A percentile compares a stretch with the other conserved stretches of the same genome.
Evolutionary conservation across 23 tunicate genomes (phyloP).

Genomic region (Ciona savignyi): DNA sequence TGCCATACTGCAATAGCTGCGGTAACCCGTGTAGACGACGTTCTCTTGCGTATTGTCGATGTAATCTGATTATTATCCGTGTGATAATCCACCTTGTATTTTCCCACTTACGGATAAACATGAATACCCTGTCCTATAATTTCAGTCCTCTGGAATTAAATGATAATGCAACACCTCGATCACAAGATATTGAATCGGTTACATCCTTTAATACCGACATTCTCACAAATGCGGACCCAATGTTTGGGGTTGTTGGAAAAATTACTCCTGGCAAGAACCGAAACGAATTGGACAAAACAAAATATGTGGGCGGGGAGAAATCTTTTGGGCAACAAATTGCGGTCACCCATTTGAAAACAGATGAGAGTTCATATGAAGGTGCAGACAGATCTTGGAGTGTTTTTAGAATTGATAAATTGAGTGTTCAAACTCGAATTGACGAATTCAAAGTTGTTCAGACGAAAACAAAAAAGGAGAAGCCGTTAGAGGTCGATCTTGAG

Average conservation of each 20-base stretch:
- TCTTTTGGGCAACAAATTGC: neutral
- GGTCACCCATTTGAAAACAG: neutral
- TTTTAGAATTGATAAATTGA: neutral
- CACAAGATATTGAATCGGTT: neutral
- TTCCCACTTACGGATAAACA: too few species aligned
- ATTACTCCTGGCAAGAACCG: neutral
- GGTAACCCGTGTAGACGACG: too few species aligned
- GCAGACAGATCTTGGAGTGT: neutral
- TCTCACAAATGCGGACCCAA: neutral
- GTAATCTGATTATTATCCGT: too few species aligned
- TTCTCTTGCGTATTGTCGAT: too few species aligned
- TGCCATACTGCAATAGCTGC: too few species aligned
- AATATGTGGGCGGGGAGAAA: neutral
- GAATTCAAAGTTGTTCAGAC: neutral
- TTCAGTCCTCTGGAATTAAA: neutral
- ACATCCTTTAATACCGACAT: neutral
- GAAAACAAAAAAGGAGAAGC: neutral
- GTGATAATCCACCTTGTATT: too few species aligned
- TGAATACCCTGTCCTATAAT: neutral
- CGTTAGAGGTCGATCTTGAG: conserved; percentile 1
- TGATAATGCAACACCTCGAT: neutral
- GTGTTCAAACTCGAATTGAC: neutral
- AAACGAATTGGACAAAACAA: neutral
- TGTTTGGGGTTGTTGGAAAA: neutral
- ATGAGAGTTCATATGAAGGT: neutral